Evolutionary conservation across 2,797 vertebrate genomes (phyloP).

Genomic region (Moxostoma hubbsi): DNA sequence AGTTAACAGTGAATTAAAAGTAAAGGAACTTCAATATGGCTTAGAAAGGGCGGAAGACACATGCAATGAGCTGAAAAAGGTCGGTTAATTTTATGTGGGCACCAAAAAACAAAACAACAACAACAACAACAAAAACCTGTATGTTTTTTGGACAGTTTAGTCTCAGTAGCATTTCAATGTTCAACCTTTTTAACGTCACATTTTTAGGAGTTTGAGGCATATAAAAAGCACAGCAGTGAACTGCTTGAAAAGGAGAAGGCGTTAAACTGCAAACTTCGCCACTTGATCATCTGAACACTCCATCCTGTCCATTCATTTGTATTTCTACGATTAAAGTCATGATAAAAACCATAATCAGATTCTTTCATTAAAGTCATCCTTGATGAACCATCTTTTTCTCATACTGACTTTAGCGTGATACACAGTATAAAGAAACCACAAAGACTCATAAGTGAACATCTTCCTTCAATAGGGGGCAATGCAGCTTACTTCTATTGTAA

Average conservation of each 20-base stretch:
- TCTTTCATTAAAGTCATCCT: constrained; percentile 13
- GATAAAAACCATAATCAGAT: too few species aligned
- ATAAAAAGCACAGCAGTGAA: constrained; percentile 82
- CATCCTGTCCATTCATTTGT: constrained; percentile 12
- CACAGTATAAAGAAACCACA: neutral
- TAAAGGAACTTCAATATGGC: constrained; percentile 69
- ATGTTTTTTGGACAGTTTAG: neutral
- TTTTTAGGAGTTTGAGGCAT: constrained; percentile 81
- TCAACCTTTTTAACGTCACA: constrained; percentile 39
- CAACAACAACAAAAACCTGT: neutral
- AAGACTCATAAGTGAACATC: neutral
- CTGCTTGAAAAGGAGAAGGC: constrained; percentile 84
- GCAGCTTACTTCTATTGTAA: constrained; percentile 3
- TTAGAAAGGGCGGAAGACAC: constrained; percentile 63
- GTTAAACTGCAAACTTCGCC: constrained; percentile 83
- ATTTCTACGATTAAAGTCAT: neutral
- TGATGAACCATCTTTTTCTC: neutral
- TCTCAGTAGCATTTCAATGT: neutral
- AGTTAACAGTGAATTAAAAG: constrained; percentile 68
- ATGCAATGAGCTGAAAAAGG: constrained; percentile 67
- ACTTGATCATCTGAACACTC: constrained; percentile 73
- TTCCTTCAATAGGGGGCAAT: constrained; percentile 44
- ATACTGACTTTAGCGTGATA: neutral
- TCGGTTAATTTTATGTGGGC: constrained; percentile 58
- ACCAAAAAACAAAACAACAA: neutral